Conservation (phyloP, 2,113 vertebrate species). For the Centropristis striata region DNA sequence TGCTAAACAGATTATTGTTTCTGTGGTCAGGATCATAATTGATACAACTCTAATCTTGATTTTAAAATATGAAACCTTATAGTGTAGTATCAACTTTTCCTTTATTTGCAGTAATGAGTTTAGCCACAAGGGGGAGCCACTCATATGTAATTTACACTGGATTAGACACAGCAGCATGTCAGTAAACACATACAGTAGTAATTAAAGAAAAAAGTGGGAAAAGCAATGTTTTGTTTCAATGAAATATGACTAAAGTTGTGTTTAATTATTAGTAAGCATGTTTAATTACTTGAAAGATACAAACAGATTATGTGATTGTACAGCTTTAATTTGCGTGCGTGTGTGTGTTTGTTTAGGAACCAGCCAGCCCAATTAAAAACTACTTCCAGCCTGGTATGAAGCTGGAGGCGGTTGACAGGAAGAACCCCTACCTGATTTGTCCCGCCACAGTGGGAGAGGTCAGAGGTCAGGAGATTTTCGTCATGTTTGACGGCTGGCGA, state of each 20-base stretch:
- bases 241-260: neutral
- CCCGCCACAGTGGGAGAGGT: constrained; percentile 95
- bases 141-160: neutral
- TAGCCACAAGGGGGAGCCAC: constrained; percentile 32
- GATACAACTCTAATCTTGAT: neutral
- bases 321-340: neutral
- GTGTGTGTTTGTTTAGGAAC: constrained; percentile 86
- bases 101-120: neutral
- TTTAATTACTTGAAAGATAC: neutral
- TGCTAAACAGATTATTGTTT: neutral
- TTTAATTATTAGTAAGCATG: neutral
- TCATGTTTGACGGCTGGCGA: constrained; percentile 97
- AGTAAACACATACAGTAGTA: neutral
- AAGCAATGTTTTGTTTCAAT: neutral
- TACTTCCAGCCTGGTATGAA: constrained; percentile 96
- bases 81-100: neutral
- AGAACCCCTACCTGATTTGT: constrained; percentile 97
- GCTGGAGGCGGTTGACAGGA: constrained; percentile 95
- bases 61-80: neutral
- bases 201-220: neutral
- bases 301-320: neutral
- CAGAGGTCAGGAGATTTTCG: constrained; percentile 93
- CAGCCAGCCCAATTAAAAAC: constrained; percentile 88
- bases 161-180: neutral
- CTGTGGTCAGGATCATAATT: neutral